Evolutionary conservation across 2,113 vertebrate species (phyloP), one percentile per base, ranked within the genome.

Genomic region (Gallinago undulata): DNA sequence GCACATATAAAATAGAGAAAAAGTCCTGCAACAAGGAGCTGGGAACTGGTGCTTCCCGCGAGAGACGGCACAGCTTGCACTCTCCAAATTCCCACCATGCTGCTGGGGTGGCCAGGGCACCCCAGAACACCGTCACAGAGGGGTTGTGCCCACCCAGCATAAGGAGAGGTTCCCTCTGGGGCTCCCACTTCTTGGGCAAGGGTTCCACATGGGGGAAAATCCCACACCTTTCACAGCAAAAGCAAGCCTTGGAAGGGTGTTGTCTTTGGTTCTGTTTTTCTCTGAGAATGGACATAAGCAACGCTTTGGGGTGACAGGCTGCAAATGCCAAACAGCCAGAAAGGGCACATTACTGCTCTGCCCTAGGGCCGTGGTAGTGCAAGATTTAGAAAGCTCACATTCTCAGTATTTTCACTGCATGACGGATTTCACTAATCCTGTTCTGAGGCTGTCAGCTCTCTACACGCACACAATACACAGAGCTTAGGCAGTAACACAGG

Each of bases 131-230:
- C 0, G 1, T 5, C 60, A 82, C 25, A 43, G 62, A 16, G 31
- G 10, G 28, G 3, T 0, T 73, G 39, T 0, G 3, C 19, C 16
- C 10, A 9, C 13, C 39, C 60, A 55, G 47, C 33, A 30, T 10
- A 28, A 85, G 56, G 11, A 75, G 3, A 25, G 18, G 22, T 22
- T 18, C 45, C 47, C 8, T 47, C 50, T 73, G 28, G 39, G 8
- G 10, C 37, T 79, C 56, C 37, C 79, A 62, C 28, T 19, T 33
- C 70, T 23, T 4, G 0, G 28, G 31, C 21, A 80, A 62, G 27
- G 0, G 1, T 2, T 41, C 12, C 15, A 18, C 3, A 0, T 0
- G 2, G n/a, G 4, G 31, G 19, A 17, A 80, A 77, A 30, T 6
- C 11, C 45, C 39, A 21, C 7, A 23, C 22, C 31, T 73, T 31